Conservation (phyloP, 2,888 invertebrate genomes). For the Electrophaes corylata region DNA sequence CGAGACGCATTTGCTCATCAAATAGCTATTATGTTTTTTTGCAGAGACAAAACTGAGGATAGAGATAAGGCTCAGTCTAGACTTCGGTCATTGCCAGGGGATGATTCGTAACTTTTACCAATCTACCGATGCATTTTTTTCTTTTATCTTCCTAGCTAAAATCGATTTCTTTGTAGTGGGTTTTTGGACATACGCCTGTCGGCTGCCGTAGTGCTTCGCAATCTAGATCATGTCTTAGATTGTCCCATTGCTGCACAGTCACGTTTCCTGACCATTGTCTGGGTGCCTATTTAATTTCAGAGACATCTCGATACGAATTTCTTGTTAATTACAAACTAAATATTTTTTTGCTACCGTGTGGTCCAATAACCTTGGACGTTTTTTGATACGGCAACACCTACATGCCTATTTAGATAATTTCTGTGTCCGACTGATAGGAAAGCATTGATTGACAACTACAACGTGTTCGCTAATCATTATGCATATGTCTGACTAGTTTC, state of each 20-base stretch:
- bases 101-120: conserved; percentile 76
- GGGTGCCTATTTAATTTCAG: conserved; percentile 68
- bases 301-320: conserved; percentile 69
- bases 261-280: conserved; percentile 71
- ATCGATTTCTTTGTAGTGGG: conserved; percentile 76
- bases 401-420: conserved; percentile 56
- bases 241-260: conserved; percentile 75
- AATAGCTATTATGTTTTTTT: conserved; percentile 68
- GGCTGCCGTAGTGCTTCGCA: conserved; percentile 73
- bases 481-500: conserved; percentile 62
- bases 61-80: conserved; percentile 64
- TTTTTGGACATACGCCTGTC: conserved; percentile 69
- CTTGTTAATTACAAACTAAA: conserved; percentile 72
- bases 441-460: conserved; percentile 71
- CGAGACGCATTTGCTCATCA: conserved; percentile 65
- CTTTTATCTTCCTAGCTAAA: conserved; percentile 67
- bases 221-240: conserved; percentile 81
- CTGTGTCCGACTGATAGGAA: conserved; percentile 52
- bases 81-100: conserved; percentile 78
- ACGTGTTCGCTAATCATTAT: conserved; percentile 64
- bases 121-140: conserved; percentile 68
- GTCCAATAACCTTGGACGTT: conserved; percentile 58
- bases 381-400: conserved; percentile 52
- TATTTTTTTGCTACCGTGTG: conserved; percentile 52
- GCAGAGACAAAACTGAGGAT: conserved; percentile 51